phyloP scores from a whole-genome alignment of 2,888 invertebrate genomes.

The Acanthosepion esculentum region DNA sequence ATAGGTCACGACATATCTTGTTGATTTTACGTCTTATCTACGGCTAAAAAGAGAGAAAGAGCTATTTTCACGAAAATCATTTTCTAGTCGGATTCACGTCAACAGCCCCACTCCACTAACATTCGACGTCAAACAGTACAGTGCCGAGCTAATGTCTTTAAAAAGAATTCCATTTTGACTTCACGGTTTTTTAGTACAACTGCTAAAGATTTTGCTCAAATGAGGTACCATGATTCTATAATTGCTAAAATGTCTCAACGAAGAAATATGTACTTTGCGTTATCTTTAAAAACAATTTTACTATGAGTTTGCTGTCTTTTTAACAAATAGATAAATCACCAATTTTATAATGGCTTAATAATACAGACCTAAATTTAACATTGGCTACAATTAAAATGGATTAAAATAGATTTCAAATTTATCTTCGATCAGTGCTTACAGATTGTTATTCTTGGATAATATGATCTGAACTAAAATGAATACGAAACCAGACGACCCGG shows the following conservation, averaged over 20 bases:
- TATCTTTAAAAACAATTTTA: too few species aligned
- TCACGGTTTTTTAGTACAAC: not conserved
- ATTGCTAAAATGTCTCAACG: not conserved
- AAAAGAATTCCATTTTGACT: not conserved
- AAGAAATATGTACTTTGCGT: too few species aligned
- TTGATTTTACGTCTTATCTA: not conserved
- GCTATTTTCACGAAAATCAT: not conserved
- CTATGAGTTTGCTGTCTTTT: too few species aligned
- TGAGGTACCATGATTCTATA: not conserved
- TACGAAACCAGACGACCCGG: too few species aligned
- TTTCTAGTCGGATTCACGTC: not conserved
- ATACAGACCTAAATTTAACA: too few species aligned
- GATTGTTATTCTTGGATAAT: too few species aligned
- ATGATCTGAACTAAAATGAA: too few species aligned
- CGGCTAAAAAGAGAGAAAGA: not conserved
- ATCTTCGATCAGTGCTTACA: too few species aligned
- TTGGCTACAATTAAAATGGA: too few species aligned
- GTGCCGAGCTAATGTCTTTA: not conserved
- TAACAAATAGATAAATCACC: too few species aligned
- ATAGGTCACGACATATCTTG: not conserved
- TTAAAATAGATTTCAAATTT: too few species aligned
- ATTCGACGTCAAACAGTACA: not conserved
- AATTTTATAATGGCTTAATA: too few species aligned
- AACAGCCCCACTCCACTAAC: not conserved
- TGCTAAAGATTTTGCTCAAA: not conserved